Evolutionary conservation across 2,888 invertebrate species (phyloP), one percentile per base, ranked within the genome.

Genomic region (Caenorhabditis becei): DNA sequence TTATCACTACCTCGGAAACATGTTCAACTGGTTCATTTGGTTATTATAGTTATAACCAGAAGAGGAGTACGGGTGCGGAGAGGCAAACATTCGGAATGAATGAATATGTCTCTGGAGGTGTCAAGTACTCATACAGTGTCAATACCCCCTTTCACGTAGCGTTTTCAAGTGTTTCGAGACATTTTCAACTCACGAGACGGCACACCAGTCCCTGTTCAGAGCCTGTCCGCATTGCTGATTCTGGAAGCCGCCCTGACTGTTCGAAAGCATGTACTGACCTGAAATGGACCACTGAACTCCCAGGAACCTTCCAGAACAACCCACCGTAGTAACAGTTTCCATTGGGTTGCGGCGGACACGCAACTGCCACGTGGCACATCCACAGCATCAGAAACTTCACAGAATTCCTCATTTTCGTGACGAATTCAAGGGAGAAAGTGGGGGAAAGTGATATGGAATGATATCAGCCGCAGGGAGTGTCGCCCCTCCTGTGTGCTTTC

Each of bases 291-390:
- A n/a, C n/a, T n/a, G n/a, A n/a, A n/a, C n/a, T n/a, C n/a, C n/a
- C n/a, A n/a, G n/a, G n/a, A n/a, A n/a, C n/a, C n/a, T n/a, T n/a
- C n/a, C n/a, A n/a, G n/a, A n/a, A n/a, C n/a, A n/a, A n/a, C 54
- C 28, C 10, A 80, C 80, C 80, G 8, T 70, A 70, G 61, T 80
- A 80, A 62, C 80, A 80, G 32, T 80, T 80, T 20, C 80, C 80
- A 59, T 75, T 70, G 0, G 80, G 80, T 24, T 80, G 80, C 28
- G 80, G 80, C 37, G 80, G 80, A 44, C 80, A 80, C n/a, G 44
- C 62, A 14, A 53, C 1, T 47, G 49, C 58, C 23, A 47, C 58
- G 58, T 58, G 58, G 58, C 28, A 11, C 18, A n/a, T 5, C 16
- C 3, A 8, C 49, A 49, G 18, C 10, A 59, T 7, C 32, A 32